Percentiles rank a stretch among this genome's conserved stretches.
Conservation (phyloP, 2,888 invertebrate genomes). For the Herminia tarsipennalis region DNA sequence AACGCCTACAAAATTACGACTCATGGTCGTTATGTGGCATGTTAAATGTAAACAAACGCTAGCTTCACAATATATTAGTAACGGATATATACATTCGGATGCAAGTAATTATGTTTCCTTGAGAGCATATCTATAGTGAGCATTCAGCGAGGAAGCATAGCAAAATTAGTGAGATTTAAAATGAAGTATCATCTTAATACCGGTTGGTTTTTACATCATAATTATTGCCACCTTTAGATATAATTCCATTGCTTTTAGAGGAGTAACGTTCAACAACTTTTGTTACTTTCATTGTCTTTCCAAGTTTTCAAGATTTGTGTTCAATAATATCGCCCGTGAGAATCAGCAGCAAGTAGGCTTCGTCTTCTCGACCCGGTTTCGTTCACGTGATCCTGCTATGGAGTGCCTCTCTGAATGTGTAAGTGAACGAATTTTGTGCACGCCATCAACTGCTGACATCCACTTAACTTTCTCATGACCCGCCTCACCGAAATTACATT, state of each 20-base stretch:
- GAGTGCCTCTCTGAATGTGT: conserved; percentile 54
- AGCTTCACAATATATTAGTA: conserved; percentile 33
- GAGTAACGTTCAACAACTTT: too few relatives aligned
- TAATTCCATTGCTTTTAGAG: too few relatives aligned
- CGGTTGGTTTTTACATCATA: too few relatives aligned
- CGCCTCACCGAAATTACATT: conserved; percentile 19
- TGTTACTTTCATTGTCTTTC: conserved; percentile 5
- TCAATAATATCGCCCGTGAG: conserved; percentile 35
- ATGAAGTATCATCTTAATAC: not conserved
- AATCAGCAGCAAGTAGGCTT: conserved; percentile 44
- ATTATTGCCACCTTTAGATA: too few relatives aligned
- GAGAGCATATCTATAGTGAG: conserved; percentile 27
- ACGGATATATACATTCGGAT: conserved; percentile 38
- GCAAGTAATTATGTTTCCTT: conserved; percentile 40
- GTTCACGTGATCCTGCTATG: conserved; percentile 60
- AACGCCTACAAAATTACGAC: conserved; percentile 24
- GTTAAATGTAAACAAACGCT: conserved; percentile 37
- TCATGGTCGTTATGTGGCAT: conserved; percentile 40
- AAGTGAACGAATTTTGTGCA: conserved; percentile 62
- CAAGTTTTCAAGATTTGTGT: conserved; percentile 7
- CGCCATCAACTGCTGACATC: conserved; percentile 50
- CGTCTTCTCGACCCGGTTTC: conserved; percentile 68
- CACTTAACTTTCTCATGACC: conserved; percentile 62
- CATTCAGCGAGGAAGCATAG: conserved; percentile 11
- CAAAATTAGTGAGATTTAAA: conserved; percentile 5